These are phyloP conservation scores for Harpalus rufipes DNA, from an alignment of 2,888 invertebrate genomes.

Conservation along the genomic window DNA sequence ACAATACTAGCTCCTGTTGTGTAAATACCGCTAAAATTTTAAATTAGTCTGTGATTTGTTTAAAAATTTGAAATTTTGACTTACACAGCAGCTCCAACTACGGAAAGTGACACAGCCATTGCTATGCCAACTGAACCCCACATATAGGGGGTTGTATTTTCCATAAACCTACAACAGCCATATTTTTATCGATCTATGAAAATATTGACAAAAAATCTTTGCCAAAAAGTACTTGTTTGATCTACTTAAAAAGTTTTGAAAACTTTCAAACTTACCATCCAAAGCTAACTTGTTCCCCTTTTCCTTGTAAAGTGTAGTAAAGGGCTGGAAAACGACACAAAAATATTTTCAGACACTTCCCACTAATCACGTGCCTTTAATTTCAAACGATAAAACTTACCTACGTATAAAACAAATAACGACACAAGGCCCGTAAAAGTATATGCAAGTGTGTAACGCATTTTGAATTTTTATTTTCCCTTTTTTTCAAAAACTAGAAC, in stretches of 20 bases:
- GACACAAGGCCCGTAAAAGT: conserved; percentile 76
- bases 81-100: conserved; percentile 97
- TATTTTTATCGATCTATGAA: neutral
- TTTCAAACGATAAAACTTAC: conserved; percentile 70
- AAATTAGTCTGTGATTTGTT: neutral
- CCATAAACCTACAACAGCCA: conserved; percentile 84
- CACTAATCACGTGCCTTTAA: conserved; percentile 71
- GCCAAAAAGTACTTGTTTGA: neutral
- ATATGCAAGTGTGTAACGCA: conserved; percentile 81
- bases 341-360: conserved; percentile 33
- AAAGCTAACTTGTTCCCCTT: conserved; percentile 92
- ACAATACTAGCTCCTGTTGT: conserved; percentile 97
- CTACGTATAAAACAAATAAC: conserved; percentile 70
- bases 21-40: conserved; percentile 86
- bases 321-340: conserved; percentile 77
- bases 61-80: conserved; percentile 72
- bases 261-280: conserved; percentile 84
- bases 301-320: conserved; percentile 89
- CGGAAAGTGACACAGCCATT: conserved; percentile 94
- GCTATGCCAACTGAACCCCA: conserved; percentile 97
- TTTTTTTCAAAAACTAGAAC: conserved; percentile 23
- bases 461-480: conserved; percentile 74
- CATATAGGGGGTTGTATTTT: conserved; percentile 95
- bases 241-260: neutral
- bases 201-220: neutral